Evolutionary conservation across 2,888 invertebrate species (phyloP), one percentile per base, ranked within the genome.

Genomic region (Incurvaria masculella): DNA sequence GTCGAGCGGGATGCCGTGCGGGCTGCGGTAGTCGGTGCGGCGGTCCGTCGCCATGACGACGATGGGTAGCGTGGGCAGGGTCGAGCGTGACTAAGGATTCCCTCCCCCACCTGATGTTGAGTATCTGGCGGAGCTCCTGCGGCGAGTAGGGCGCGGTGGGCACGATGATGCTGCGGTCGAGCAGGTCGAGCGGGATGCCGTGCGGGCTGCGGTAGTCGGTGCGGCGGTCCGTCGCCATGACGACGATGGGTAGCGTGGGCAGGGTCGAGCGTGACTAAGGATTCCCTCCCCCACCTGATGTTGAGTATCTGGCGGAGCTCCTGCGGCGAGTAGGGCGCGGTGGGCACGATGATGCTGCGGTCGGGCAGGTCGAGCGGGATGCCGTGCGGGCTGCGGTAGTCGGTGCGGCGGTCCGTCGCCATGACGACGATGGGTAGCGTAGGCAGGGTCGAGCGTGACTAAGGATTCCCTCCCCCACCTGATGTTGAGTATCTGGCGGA

Each of bases 21-120:
- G 97, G 51, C 95, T 94, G 55, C 84, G 84, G 73, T 97, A 94
- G 62, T 88, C 88, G 17, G 97, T 97, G 20, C 98, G 99, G 46
- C 98, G 82, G 78, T 99, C 99, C 16, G 99, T 99, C 0, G 99
- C 99, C 95, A 99, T 97, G 40, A 99, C 95, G 0, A 99, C 91
- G 1, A 99, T 87, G 0, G 99, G 99, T n/a, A n/a, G n/a, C n/a
- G n/a, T n/a, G n/a, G n/a, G n/a, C n/a, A n/a, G n/a, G n/a, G n/a
- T n/a, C n/a, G n/a, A n/a, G n/a, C n/a, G n/a, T n/a, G n/a, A n/a
- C n/a, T n/a, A n/a, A n/a, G n/a, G n/a, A n/a, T n/a, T n/a, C n/a
- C n/a, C n/a, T n/a, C n/a, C n/a, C n/a, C n/a, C 52, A 86, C 86
- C 88, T 79, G 51, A 94, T 94, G 62, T 91, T 93, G 1, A 98